Conservation (phyloP, 2,113 vertebrate species). For the Sisor rabdophorus region DNA sequence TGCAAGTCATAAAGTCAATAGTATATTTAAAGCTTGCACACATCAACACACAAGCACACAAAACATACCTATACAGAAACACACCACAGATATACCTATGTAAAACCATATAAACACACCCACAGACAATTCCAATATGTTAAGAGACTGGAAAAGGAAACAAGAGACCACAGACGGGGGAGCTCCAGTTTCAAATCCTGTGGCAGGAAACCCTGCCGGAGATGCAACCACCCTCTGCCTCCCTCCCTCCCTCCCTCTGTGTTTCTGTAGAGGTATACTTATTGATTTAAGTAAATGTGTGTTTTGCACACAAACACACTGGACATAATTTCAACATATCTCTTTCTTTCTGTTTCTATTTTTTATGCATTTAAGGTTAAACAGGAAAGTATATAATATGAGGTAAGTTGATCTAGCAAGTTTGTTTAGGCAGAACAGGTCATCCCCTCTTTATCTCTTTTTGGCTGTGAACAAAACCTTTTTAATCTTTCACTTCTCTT, state of each 20-base stretch:
- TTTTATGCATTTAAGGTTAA: constrained; percentile 45
- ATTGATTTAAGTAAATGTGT: background rate
- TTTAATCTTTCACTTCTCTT: constrained; percentile 42
- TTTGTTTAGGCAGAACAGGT: constrained; percentile 39
- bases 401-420: constrained; percentile 41
- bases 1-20: no score
- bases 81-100: constrained; percentile 9
- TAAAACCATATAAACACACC: constrained; percentile 6
- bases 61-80: background rate
- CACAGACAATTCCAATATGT: constrained; percentile 28
- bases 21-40: no score
- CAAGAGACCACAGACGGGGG: constrained; percentile 54
- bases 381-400: constrained; percentile 48
- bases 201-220: constrained; percentile 53
- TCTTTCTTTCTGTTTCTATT: constrained; percentile 7
- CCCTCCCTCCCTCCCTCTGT: background rate
- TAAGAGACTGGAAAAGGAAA: constrained; percentile 47
- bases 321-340: constrained; percentile 6
- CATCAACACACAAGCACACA: constrained; percentile 1
- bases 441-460: constrained; percentile 27
- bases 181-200: constrained; percentile 57
- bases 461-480: constrained; percentile 4
- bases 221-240: constrained; percentile 36
- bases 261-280: background rate
- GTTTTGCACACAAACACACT: constrained; percentile 29